Base-by-base conservation (phyloP, 2,797 vertebrate genomes). In the Hephaestus fuliginosus region DNA sequence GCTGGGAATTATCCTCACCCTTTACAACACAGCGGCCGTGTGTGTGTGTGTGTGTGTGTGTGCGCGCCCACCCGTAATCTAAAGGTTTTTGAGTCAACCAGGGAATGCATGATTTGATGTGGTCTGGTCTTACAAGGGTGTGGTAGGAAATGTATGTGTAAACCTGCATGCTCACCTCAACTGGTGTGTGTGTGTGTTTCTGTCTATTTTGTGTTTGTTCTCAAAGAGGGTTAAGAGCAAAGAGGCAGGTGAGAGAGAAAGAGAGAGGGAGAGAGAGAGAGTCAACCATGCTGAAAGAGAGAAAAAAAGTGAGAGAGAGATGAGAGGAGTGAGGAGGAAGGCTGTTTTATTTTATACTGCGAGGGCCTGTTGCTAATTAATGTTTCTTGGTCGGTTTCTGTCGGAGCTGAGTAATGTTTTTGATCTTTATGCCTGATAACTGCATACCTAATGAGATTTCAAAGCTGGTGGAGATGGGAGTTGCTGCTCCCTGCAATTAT, bases 391-490 rank as follows among this genome's bases (percentile, higher is more conserved):
- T 99, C 96, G 97, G 97, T 98, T 98, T 99, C 96, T 99, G 97
- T 98, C 97, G 96, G 97, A 97, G 97, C 97, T 99, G 98, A 99
- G 97, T 99, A 98, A 99, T 99, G 98, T 98, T 98, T 99, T 99
- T 99, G 98, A 99, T 99, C 98, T 99, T 99, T 99, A 99, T 98
- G 98, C 97, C 98, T 99, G 98, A 99, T 99, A 99, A 99, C 97
- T 98, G 97, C 98, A 99, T 99, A 98, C 97, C 97, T 99, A 99
- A 99, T 99, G 98, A 99, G 98, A 98, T 99, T 99, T 99, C 98
- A 98, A 98, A 99, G 98, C 97, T 95, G 95, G 94, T 94, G 92
- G 95, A 96, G 95, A 95, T 98, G 97, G 97, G 97, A 98, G 97
- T 96, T 91, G 97, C 97, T 97, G 97, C 97, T 98, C 97, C 97